A percentile compares a stretch with the other conserved stretches of the same genome.
These are phyloP conservation scores for Eupsilia transversa DNA, from an alignment of 2,888 invertebrate species.

Conservation along the genomic window DNA sequence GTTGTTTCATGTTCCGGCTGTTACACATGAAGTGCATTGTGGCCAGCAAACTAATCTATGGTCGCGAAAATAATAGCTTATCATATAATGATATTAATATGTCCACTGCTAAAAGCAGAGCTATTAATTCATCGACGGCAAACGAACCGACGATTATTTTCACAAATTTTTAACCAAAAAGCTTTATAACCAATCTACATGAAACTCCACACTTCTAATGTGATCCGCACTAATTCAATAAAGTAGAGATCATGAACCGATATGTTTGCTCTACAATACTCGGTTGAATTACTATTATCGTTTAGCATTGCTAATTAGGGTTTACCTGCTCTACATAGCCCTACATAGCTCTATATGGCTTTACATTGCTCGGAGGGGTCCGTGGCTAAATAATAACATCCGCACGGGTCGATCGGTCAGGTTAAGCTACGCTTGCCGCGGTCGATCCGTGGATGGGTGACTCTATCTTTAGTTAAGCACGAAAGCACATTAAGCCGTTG, in stretches of 20 bases:
- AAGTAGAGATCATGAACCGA: conserved; percentile 8
- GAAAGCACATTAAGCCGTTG: no score
- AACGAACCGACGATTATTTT: neutral
- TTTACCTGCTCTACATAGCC: neutral
- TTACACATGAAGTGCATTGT: neutral
- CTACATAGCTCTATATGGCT: neutral
- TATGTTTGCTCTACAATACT: conserved; percentile 24
- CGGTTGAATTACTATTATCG: conserved; percentile 32
- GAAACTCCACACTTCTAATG: neutral
- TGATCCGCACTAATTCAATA: conserved; percentile 30
- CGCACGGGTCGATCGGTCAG: no score
- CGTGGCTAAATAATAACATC: no score
- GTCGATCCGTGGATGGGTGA: no score
- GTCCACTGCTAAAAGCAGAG: neutral
- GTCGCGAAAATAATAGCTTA: no score
- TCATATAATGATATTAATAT: neutral
- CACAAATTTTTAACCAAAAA: neutral
- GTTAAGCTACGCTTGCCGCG: no score
- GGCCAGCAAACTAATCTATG: neutral
- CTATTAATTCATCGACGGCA: neutral
- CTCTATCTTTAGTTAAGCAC: no score
- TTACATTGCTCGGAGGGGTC: neutral
- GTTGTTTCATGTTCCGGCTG: neutral
- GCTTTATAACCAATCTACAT: neutral
- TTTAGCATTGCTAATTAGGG: conserved; percentile 32